A percentile compares a stretch with the other conserved stretches of the same genome.
Conservation (phyloP, 2,113 vertebrate species). For the Coregonus clupeaformis region DNA sequence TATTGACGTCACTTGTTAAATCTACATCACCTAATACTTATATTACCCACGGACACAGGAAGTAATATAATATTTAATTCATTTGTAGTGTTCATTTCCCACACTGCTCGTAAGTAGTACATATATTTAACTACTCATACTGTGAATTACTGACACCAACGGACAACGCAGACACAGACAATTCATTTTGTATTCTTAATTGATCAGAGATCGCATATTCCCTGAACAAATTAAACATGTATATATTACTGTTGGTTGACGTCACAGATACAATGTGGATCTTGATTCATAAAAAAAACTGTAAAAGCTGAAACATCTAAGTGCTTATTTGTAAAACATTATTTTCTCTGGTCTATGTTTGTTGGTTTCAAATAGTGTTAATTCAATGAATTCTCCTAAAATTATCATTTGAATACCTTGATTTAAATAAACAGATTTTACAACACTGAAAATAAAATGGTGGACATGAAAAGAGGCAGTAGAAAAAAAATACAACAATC, state of each 20-base stretch:
- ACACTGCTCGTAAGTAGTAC: no score
- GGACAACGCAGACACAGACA: neutral
- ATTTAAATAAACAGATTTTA: constrained; percentile 22
- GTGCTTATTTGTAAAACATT: neutral
- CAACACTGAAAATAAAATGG: constrained; percentile 26
- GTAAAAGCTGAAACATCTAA: constrained; percentile 5
- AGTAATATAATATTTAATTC: no score
- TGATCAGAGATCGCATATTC: constrained; percentile 1
- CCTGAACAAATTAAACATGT: neutral
- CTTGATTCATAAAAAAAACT: constrained; percentile 26
- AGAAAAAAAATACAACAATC: neutral
- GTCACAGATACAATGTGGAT: constrained; percentile 22
- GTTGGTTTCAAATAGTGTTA: neutral
- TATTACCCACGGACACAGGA: no score
- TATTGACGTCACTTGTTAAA: no score
- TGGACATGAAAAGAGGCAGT: constrained; percentile 5
- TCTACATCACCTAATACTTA: no score
- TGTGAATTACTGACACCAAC: neutral
- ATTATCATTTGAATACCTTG: constrained; percentile 1
- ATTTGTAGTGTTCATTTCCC: no score
- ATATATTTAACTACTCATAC: neutral
- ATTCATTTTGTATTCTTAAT: neutral
- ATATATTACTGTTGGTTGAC: neutral
- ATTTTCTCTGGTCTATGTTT: neutral
- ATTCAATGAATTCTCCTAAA: no score